Conservation (phyloP, 2,888 invertebrate genomes). For the Caenorhabditis angaria region DNA sequence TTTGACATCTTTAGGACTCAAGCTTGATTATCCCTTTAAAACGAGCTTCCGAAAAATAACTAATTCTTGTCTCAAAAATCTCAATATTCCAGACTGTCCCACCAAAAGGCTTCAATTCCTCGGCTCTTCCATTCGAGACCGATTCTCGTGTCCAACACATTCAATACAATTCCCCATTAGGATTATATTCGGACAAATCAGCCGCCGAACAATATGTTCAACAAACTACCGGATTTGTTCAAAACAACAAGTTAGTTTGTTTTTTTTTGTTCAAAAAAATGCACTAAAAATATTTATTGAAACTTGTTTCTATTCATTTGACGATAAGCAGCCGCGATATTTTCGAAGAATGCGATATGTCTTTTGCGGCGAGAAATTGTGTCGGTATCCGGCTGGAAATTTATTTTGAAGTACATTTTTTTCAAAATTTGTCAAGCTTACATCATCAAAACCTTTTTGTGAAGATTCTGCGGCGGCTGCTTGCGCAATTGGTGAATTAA, state of each 20-base stretch:
- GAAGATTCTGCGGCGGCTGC: conserved; percentile 7
- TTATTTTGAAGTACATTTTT: not conserved
- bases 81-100: conserved; percentile 38
- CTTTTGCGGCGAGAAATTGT: conserved; percentile 13
- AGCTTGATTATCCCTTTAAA: no score
- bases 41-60: no score
- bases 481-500: conserved; percentile 1
- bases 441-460: conserved; percentile 28
- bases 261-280: no score
- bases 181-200: conserved; percentile 58
- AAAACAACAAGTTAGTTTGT: conserved; percentile 36
- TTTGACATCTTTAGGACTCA: no score
- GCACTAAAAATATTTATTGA: not conserved
- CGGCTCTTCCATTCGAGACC: conserved; percentile 57
- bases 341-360: conserved; percentile 29
- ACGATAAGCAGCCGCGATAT: conserved; percentile 29
- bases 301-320: conserved; percentile 13
- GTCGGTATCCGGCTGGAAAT: not conserved
- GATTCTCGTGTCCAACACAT: conserved; percentile 59
- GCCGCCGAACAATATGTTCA: conserved; percentile 67
- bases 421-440: conserved; percentile 5
- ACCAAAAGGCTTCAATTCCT: conserved; percentile 58
- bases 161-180: conserved; percentile 55
- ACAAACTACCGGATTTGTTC: conserved; percentile 64
- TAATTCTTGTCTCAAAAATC: no score